Base-by-base conservation (phyloP, 2,113 vertebrate genomes). In the Pithys albifrons region DNA sequence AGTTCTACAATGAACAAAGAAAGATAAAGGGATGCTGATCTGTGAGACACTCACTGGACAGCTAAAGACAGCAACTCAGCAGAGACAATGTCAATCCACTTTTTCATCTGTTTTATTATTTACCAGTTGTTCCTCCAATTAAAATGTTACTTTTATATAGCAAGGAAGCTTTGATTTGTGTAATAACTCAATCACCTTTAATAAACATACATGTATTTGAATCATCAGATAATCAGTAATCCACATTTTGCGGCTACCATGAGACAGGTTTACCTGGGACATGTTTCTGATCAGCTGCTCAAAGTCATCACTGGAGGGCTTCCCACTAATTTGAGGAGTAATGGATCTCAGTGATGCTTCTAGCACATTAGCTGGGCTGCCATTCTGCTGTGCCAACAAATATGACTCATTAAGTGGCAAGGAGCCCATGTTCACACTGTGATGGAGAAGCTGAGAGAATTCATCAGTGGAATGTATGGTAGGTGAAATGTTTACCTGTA, bases 241-340 rank as follows among this genome's bases (percentile, higher is more conserved):
- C 10, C 14, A 11, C 33, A 59, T 39, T 85, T 64, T 9, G 1
- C 17, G 10, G 15, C 64, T 90, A 74, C 19, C 13, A 35, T 31
- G 46, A 2, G 1, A 84, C 12, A 70, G 14, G 13, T 27, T 96
- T 98, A 99, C 99, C 98, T 99, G 99, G 35, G 99, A 99, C 99
- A 99, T 99, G 86, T 97, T 98, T 84, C 98, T 98, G 70, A 99
- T 98, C 37, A 98, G 93, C 33, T 97, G 98, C 61, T 99, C 99
- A 81, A 99, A 98, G 67, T 99, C 99, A 62, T 99, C 99, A 74
- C 91, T 95, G 46, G 97, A 80, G 16, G 96, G 91, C 65, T 98
- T 98, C 31, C 98, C 98, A 93, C 98, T 99, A 94, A 97, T 71
- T 12, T 98, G 97, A 51, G 98, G 74, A 91, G 85, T 96, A 95